Conservation (phyloP, 1,140 invertebrate species). For the Bombus superbus region DNA sequence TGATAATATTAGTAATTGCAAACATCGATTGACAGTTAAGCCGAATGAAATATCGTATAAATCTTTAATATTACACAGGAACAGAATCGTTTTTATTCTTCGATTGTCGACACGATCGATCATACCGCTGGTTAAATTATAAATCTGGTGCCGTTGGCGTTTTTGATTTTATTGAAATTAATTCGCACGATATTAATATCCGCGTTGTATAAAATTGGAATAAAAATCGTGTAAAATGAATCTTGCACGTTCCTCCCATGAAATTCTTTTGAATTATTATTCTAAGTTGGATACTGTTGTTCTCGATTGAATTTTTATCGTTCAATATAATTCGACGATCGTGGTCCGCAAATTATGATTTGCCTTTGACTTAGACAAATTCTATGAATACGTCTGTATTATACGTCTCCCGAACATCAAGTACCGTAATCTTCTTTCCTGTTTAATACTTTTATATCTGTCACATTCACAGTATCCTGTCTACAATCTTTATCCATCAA, state of each 20-base stretch:
- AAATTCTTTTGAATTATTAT: background rate
- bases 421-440: background rate
- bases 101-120: constrained; percentile 12
- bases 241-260: background rate
- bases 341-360: background rate
- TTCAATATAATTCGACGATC: background rate
- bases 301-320: background rate
- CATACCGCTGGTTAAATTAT: constrained; percentile 6
- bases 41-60: background rate
- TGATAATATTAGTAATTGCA: background rate
- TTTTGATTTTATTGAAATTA: constrained; percentile 41
- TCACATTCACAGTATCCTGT: background rate
- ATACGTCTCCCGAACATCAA: background rate
- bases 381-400: background rate
- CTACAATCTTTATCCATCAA: background rate
- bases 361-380: background rate
- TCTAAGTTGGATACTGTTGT: constrained; percentile 6
- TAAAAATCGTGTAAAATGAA: constrained; percentile 2
- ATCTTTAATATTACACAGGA: background rate
- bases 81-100: constrained; percentile 23
- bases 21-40: background rate
- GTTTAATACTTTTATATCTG: too few species aligned
- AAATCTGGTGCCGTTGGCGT: background rate
- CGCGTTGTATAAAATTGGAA: constrained; percentile 10
- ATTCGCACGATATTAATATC: constrained; percentile 25